A percentile compares a stretch with the other conserved stretches of the same genome.
phyloP scores from a whole-genome alignment of 2,888 invertebrate species.

The Meliscaeva auricollis region DNA sequence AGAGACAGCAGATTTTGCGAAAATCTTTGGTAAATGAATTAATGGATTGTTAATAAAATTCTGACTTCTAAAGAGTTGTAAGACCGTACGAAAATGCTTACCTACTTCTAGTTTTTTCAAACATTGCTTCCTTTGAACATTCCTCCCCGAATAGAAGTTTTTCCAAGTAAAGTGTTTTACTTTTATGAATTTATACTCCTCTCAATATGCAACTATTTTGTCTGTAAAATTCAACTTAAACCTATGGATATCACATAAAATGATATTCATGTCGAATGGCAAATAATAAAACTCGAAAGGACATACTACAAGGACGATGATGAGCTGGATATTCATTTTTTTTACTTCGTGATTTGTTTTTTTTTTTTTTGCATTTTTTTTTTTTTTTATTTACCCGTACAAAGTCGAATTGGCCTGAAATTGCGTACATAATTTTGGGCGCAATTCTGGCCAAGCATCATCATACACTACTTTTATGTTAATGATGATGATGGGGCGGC shows the following conservation, averaged over 20 bases:
- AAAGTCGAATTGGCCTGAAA: slow-evolving; percentile 40
- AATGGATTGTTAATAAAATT: too few relatives aligned
- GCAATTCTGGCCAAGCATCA: slow-evolving; percentile 48
- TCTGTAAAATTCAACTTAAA: slow-evolving; percentile 3
- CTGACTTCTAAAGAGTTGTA: too few relatives aligned
- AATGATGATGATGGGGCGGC: slow-evolving; percentile 46
- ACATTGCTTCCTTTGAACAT: too few relatives aligned
- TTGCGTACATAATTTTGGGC: slow-evolving; percentile 31
- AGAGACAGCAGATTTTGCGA: too few relatives aligned
- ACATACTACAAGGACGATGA: slow-evolving; percentile 21
- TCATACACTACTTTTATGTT: slow-evolving; percentile 54
- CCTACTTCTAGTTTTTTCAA: too few relatives aligned
- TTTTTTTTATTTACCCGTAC: neutral
- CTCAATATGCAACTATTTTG: neutral
- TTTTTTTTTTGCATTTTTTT: neutral
- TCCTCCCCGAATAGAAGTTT: too few relatives aligned
- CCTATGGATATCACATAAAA: neutral
- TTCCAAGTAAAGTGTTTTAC: too few relatives aligned
- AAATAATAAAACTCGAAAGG: slow-evolving; percentile 29
- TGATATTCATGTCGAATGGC: neutral
- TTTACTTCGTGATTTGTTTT: neutral
- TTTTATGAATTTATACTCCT: neutral
- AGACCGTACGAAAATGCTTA: too few relatives aligned
- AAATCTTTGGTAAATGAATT: too few relatives aligned
- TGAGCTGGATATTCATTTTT: slow-evolving; percentile 25